Evolutionary conservation across 2,797 vertebrate species (phyloP), one percentile per base, ranked within the genome.

Genomic region (Diplodus sargus): DNA sequence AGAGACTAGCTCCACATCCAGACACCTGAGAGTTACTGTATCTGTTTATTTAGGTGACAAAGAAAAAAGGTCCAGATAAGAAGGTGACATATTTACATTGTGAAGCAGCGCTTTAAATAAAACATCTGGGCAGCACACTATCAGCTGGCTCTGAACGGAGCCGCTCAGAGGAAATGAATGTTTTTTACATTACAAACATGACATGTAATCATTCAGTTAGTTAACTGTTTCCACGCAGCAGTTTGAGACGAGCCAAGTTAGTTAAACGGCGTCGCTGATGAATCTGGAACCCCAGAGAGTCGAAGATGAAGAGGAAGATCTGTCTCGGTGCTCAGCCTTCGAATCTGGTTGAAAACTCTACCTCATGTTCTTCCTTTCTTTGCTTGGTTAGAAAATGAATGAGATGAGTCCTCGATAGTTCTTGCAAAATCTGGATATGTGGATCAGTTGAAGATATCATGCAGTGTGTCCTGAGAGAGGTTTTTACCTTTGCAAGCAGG

Each of bases 71-170:
- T 34, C 25, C 20, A 6, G 69, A 75, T 74, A 76, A 61, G 47
- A 80, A 45, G 54, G 20, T 4, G 25, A 58, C 43, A 69, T 5
- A 13, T 45, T 25, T 39, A 18, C 34, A 9, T 18, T 51, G 18
- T 67, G 15, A 16, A 4, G 34, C 34, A 34, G 34, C 58, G 43
- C 28, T 48, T 82, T 22, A 45, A 43, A 67, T 0, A 11, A 58
- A 84, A 86, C 87, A 91, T 90, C 85, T 92, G 91, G 77, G 65
- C 45, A 43, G 68, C 83, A 87, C 73, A 84, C 79, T 51, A 54
- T 87, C 72, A 82, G 63, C 76, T 70, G 87, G 68, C 81, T 73
- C 70, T 1, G 61, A 59, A n/a, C 74, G 45, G 48, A 64, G 39
- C 22, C 22, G 5, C 47, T 70, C 53, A 13, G 47, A 75, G 65